phyloP scores from a whole-genome alignment of 2,888 invertebrate species.

The Deladenus siricidicola region DNA sequence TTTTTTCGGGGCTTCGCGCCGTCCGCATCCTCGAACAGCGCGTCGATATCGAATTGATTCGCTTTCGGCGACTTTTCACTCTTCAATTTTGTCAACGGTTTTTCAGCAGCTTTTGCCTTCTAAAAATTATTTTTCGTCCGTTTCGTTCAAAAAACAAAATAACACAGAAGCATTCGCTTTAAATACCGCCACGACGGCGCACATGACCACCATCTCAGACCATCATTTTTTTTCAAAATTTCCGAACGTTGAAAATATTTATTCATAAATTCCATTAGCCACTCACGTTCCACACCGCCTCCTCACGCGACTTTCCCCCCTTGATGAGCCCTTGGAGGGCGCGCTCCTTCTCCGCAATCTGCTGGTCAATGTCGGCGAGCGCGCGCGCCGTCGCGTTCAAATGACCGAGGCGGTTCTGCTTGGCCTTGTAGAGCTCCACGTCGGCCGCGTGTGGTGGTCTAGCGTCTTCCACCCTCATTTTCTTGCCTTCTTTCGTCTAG shows the following conservation, averaged over 20 bases:
- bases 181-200: no score
- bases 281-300: constrained; percentile 10
- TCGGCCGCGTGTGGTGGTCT: not conserved
- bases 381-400: not conserved
- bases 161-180: no score
- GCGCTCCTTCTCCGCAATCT: constrained; percentile 3
- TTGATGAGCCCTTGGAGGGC: not conserved
- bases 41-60: not conserved
- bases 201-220: no score
- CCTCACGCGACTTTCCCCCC: not conserved
- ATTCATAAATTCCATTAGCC: no score
- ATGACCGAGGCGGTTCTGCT: not conserved
- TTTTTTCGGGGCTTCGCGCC: no score
- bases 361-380: constrained; percentile 1
- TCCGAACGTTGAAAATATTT: no score
- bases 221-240: no score
- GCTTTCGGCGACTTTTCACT: no score
- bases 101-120: not conserved
- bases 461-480: no score
- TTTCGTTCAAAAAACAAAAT: not conserved
- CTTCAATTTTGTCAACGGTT: no score
- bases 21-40: not conserved
- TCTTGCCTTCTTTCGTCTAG: no score
- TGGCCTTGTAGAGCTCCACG: not conserved
- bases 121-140: no score